Conservation (phyloP, 2,888 invertebrate genomes). For the Ametastegia equiseti region DNA sequence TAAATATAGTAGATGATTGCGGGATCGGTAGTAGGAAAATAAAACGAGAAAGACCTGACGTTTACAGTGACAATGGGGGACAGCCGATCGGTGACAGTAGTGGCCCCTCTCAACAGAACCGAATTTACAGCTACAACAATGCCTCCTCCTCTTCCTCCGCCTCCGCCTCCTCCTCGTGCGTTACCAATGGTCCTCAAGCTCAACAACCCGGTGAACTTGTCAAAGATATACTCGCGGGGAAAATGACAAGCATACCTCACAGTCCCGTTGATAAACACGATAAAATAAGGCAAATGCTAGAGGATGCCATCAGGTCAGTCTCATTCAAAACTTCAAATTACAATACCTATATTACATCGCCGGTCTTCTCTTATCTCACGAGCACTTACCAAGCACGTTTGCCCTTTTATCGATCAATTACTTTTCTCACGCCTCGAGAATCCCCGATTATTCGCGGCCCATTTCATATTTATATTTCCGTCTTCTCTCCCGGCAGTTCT, state of each 20-base stretch:
- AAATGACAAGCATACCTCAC: slow-evolving; percentile 63
- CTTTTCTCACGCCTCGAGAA: neutral
- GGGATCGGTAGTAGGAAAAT: slow-evolving; percentile 65
- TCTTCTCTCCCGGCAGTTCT: neutral
- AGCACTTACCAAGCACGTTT: neutral
- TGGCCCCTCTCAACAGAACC: slow-evolving; percentile 41
- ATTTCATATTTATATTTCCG: neutral
- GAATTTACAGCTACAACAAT: slow-evolving; percentile 44
- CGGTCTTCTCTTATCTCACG: neutral
- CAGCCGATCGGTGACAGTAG: slow-evolving; percentile 47
- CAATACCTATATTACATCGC: neutral
- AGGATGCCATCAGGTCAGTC: slow-evolving; percentile 81
- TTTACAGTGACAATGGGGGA: slow-evolving; percentile 57
- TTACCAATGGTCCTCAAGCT: slow-evolving; percentile 71
- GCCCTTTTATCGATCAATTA: neutral
- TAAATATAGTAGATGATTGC: slow-evolving; percentile 50
- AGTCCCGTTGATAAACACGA: slow-evolving; percentile 67
- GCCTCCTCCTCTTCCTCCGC: slow-evolving; percentile 52
- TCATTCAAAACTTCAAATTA: neutral
- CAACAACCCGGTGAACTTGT: slow-evolving; percentile 69
- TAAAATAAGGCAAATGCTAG: slow-evolving; percentile 81
- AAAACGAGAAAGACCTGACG: slow-evolving; percentile 66
- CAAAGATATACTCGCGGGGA: slow-evolving; percentile 69
- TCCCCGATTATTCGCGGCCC: neutral
- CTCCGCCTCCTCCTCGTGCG: slow-evolving; percentile 53